Evolutionary conservation across 2,797 vertebrate species (phyloP).

Genomic region (Sebastes matsubarae): DNA sequence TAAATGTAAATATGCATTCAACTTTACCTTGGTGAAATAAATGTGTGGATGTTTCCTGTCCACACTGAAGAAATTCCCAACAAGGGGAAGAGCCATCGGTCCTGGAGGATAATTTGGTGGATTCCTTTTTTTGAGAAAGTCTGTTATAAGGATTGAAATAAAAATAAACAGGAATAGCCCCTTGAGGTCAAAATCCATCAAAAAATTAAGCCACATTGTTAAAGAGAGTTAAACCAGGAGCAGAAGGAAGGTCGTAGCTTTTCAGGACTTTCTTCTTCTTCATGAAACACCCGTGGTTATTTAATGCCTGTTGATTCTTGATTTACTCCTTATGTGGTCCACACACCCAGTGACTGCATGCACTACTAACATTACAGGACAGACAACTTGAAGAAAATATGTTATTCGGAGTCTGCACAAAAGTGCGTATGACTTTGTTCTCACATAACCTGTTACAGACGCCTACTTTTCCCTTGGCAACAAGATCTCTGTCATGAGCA

Average conservation of each 20-base stretch:
- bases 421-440: not conserved
- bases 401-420: not conserved
- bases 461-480: not conserved
- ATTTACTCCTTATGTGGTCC: not conserved
- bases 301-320: not conserved
- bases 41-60: slow-evolving; percentile 74
- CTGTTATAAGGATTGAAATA: slow-evolving; percentile 67
- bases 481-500: not conserved
- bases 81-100: slow-evolving; percentile 74
- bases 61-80: slow-evolving; percentile 77
- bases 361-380: not conserved
- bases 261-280: not conserved
- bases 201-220: slow-evolving; percentile 57
- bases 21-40: slow-evolving; percentile 79
- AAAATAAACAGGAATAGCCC: slow-evolving; percentile 70
- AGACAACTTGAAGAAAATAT: not conserved
- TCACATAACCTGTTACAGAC: not conserved
- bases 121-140: slow-evolving; percentile 76
- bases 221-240: not conserved
- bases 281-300: not conserved
- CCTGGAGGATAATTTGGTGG: slow-evolving; percentile 84
- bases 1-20: not conserved
- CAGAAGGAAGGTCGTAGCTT: not conserved
- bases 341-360: not conserved
- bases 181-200: slow-evolving; percentile 52